Evolutionary conservation across 2,113 vertebrate genomes (phyloP), one percentile per base, ranked within the genome.

Genomic region (Notothenia coriiceps): DNA sequence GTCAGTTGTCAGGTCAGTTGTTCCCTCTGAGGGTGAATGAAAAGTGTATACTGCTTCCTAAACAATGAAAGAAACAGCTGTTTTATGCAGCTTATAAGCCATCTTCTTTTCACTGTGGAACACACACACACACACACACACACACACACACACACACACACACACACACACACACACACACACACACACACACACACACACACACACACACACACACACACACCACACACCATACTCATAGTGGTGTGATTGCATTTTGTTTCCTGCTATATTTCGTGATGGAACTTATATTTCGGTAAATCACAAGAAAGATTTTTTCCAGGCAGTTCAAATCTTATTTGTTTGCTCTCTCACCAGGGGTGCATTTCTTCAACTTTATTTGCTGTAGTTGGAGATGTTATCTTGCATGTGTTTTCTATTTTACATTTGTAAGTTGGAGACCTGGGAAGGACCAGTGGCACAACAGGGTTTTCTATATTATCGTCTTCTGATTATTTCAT

Each of bases 401-500:
- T 89, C 83, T 73, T 82, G 79, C 88, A 84, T 88, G 75, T 90
- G 85, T 90, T 93, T 91, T 84, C 63, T 83, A 85, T 89, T 84
- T 73, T 70, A 80, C 49, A 85, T 75, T 72, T 79, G 70, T 77
- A 88, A 80, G 72, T 82, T 85, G 59, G 62, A 88, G 82, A 83
- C 83, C 79, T 56, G 72, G 69, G 71, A 83, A 88, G 67, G 87
- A 82, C 55, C 69, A 79, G 79, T 80, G 82, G 80, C 59, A 56
- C 84, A 77, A 64, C 80, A 66, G 82, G 85, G 85, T 79, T 90
- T 84, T 90, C 80, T 84, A 22, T 80, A 51, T 91, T 91, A 91
- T 92, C 84, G 86, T 88, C 69, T 85, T 78, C 74, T 90, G 87
- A 94, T 93, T 94, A 91, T 92, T 93, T 93, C 17, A 59, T 83